Percentiles rank a stretch among this genome's conserved stretches.
Conservation (phyloP, 1,140 invertebrate genomes). For the Drosophila teissieri region DNA sequence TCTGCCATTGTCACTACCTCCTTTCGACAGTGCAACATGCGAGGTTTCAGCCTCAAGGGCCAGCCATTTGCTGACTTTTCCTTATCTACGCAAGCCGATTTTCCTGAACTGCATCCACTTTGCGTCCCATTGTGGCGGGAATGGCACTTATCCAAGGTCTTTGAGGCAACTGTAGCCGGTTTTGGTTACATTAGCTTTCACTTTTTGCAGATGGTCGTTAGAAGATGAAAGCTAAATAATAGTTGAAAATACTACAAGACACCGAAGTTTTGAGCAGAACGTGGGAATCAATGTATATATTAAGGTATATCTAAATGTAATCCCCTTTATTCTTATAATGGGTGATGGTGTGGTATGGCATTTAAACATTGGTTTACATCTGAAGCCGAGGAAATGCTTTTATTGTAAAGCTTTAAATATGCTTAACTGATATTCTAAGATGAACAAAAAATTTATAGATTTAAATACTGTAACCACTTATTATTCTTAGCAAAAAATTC, state of each 20-base stretch:
- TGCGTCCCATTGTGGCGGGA: slow-evolving; percentile 30
- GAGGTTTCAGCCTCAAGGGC: slow-evolving; percentile 8
- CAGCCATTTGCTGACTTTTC: slow-evolving; percentile 56
- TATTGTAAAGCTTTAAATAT: no score
- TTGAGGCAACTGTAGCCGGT: not conserved
- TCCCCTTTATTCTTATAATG: not conserved
- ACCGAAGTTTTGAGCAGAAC: no score
- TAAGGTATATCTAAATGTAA: not conserved
- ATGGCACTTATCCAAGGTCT: not conserved
- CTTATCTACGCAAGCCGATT: slow-evolving; percentile 67
- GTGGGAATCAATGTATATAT: no score
- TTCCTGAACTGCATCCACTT: slow-evolving; percentile 57
- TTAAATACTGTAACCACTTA: not conserved
- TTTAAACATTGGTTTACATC: no score
- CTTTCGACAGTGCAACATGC: slow-evolving; percentile 61
- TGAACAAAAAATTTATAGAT: not conserved
- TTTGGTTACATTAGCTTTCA: not conserved
- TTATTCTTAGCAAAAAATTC: not conserved
- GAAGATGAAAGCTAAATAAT: not conserved
- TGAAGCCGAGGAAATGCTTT: no score
- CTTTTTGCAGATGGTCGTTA: not conserved
- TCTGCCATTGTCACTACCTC: slow-evolving; percentile 39
- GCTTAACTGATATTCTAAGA: no score
- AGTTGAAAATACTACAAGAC: no score
- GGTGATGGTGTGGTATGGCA: no score